Conservation (phyloP, 2,888 invertebrate species). For the Tetropium fuscum region DNA sequence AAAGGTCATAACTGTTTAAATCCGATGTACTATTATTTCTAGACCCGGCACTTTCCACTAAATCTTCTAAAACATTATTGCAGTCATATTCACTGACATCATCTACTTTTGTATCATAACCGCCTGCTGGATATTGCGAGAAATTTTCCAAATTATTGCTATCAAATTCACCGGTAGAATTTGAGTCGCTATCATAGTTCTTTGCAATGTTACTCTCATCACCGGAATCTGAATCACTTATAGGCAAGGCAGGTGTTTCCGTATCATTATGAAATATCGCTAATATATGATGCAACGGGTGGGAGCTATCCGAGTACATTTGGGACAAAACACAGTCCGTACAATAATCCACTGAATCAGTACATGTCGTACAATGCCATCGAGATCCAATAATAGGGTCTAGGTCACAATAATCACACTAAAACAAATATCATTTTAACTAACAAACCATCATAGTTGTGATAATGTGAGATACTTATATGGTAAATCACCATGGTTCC, state of each 20-base stretch:
- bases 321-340: slow-evolving; percentile 73
- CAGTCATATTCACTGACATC: not conserved
- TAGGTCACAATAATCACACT: slow-evolving; percentile 76
- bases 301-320: slow-evolving; percentile 66
- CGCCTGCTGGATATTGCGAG: not conserved
- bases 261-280: slow-evolving; percentile 53
- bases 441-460: too few relatives aligned
- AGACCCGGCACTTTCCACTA: not conserved
- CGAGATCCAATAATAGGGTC: slow-evolving; percentile 74
- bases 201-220: not conserved
- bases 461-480: too few relatives aligned
- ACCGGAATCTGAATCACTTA: slow-evolving; percentile 5
- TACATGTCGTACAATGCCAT: slow-evolving; percentile 79
- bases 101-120: not conserved
- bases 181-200: slow-evolving; percentile 11
- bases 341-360: slow-evolving; percentile 72
- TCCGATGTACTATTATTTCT: not conserved
- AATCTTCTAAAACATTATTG: not conserved
- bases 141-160: not conserved
- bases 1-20: not conserved
- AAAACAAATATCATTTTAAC: slow-evolving; percentile 42
- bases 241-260: not conserved
- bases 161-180: slow-evolving; percentile 1
- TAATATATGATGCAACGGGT: slow-evolving; percentile 66
- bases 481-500: too few relatives aligned